Conservation (phyloP, 2,113 vertebrate species). For the Apteryx owenii region DNA sequence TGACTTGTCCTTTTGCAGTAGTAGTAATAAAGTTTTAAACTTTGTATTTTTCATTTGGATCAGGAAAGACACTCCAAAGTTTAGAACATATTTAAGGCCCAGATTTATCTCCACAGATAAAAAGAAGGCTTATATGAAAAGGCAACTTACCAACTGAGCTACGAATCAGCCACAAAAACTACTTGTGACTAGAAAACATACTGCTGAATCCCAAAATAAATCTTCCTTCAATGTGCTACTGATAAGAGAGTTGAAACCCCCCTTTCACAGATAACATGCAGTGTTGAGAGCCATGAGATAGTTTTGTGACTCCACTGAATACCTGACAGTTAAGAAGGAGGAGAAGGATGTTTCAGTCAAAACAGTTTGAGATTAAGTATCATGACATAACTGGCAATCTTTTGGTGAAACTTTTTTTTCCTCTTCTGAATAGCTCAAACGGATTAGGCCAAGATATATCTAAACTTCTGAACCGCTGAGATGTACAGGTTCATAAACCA, state of each 20-base stretch:
- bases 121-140: neutral
- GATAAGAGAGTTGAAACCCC: neutral
- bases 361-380: neutral
- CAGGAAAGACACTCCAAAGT: neutral
- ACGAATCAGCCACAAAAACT: neutral
- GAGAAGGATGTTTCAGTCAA: neutral
- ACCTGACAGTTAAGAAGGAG: neutral
- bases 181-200: neutral
- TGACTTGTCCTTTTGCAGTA: neutral
- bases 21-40: neutral
- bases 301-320: neutral
- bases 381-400: neutral
- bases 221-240: neutral
- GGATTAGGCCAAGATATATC: neutral
- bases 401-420: neutral
- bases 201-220: neutral
- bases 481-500: neutral
- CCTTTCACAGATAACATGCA: neutral
- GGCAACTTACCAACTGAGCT: neutral
- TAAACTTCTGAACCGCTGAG: neutral
- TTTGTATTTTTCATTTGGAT: neutral
- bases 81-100: neutral
- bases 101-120: neutral
- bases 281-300: neutral
- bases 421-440: neutral